Conservation (phyloP, 2,113 vertebrate genomes). For the Fukomys damarensis region DNA sequence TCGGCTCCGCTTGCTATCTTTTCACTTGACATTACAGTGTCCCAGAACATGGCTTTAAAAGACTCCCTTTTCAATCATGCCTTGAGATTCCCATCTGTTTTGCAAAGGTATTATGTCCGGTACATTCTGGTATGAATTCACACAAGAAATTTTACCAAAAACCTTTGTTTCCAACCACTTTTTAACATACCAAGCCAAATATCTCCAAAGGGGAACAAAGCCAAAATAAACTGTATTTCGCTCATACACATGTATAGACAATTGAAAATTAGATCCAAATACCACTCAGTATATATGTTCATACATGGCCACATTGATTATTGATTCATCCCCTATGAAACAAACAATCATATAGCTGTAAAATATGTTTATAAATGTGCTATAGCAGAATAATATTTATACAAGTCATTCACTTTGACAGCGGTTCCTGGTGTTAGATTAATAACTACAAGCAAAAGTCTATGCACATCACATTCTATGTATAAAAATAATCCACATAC, state of each 20-base stretch:
- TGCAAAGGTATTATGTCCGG: not conserved
- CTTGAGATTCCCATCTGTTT: conserved; percentile 1
- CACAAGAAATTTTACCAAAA: conserved; percentile 8
- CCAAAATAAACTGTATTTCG: not conserved
- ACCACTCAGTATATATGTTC: not conserved
- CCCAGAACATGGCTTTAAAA: not conserved
- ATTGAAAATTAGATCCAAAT: not conserved
- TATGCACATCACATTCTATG: not conserved
- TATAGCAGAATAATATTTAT: not conserved
- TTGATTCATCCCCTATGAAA: not conserved
- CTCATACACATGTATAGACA: not conserved
- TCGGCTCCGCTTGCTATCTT: not conserved
- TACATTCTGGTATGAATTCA: not conserved
- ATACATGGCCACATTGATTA: not conserved
- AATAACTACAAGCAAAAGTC: not conserved
- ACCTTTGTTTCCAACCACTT: not conserved
- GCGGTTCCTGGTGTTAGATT: not conserved
- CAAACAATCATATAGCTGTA: not conserved
- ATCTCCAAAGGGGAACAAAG: not conserved
- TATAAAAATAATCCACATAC: not conserved
- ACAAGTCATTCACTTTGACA: not conserved
- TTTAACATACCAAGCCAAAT: not conserved
- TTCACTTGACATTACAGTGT: not conserved
- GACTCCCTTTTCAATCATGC: not conserved
- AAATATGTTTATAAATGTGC: not conserved